phyloP scores from a whole-genome alignment of 2,797 vertebrate genomes.

The Hozukius guyotensis region DNA sequence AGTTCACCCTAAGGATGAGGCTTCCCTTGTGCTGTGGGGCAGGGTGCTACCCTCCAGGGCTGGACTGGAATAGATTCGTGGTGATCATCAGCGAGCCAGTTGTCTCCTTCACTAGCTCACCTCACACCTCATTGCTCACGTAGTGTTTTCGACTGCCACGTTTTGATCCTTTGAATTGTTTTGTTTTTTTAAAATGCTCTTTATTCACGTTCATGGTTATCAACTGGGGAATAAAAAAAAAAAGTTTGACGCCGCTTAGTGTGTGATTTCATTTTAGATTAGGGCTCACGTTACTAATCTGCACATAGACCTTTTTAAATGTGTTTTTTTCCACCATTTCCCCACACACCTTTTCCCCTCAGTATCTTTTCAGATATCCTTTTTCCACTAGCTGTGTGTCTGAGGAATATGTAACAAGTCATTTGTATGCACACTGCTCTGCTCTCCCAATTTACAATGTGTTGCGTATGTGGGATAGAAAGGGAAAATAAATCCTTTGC shows the following conservation, averaged over 20 bases:
- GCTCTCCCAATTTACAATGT: conserved; percentile 39
- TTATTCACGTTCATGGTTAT: conserved; percentile 17
- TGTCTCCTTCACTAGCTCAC: conserved; percentile 31
- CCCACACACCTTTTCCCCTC: conserved; percentile 3
- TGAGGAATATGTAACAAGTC: conserved; percentile 27
- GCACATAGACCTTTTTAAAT: conserved; percentile 5
- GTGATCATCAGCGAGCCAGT: conserved; percentile 38
- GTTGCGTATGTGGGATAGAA: conserved; percentile 34
- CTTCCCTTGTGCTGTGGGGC: conserved; percentile 12
- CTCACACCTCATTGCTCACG: conserved; percentile 14
- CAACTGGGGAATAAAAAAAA: neutral
- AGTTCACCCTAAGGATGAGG: conserved; percentile 20
- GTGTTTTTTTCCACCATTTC: neutral
- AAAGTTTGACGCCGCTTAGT: neutral
- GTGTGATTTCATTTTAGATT: conserved; percentile 32
- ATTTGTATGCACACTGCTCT: conserved; percentile 46
- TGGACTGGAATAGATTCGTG: conserved; percentile 46
- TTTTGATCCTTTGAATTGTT: conserved; percentile 1
- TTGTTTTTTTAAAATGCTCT: neutral
- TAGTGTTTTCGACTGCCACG: neutral
- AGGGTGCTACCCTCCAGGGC: conserved; percentile 37
- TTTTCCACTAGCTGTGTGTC: neutral
- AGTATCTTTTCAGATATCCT: neutral
- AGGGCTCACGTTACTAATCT: neutral
- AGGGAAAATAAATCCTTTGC: neutral